Base-by-base conservation (phyloP, 1,140 invertebrate species). In the Drosophila pruinosa region DNA sequence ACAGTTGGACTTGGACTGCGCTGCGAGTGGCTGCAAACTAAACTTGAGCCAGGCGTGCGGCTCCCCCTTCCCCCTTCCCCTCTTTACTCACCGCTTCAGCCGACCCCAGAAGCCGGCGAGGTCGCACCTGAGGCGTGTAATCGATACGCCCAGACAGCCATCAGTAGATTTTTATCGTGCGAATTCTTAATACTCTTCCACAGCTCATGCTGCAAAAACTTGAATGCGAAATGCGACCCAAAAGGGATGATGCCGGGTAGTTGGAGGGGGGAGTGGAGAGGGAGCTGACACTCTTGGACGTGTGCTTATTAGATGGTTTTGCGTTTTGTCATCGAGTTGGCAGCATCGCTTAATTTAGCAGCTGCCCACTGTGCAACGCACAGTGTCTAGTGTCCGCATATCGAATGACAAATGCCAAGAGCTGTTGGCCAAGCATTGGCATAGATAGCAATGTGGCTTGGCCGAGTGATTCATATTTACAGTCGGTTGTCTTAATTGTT, bases 121-220 rank as follows among this genome's bases (percentile, higher is more conserved):
- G 81, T 86, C 82, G 81, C 81, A 86, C 81, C 81, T 86, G 81
- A 86, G 81, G 74, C 82, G 58, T 86, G 82, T 86, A 88, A 86
- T 82, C 75, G 82, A 86, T 86, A 86, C 56, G 65, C n/a, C n/a
- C 71, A 14, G 59, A 50, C 82, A 81, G 73, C 54, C 71, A 72
- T 48, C 50, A 47, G 57, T 56, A 88, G 82, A 88, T 88, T 82
- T 72, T 78, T 78, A 88, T 88, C 82, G 75, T 75, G 82, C 82
- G 82, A 88, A 88, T 88, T 88, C 72, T 88, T 89, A 82, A 88
- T 88, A 89, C 82, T 64, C 82, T 88, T 65, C 63, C 72, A 73
- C 59, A 58, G 15, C 21, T 39, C 19, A 2, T 3, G 24, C 57
- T 34, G 59, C 56, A 31, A 54, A 50, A 72, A 68, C 73, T 54